These are phyloP conservation scores for Tursiops truncatus DNA, from an alignment of 2,113 vertebrate species.

Conservation along the genomic window DNA sequence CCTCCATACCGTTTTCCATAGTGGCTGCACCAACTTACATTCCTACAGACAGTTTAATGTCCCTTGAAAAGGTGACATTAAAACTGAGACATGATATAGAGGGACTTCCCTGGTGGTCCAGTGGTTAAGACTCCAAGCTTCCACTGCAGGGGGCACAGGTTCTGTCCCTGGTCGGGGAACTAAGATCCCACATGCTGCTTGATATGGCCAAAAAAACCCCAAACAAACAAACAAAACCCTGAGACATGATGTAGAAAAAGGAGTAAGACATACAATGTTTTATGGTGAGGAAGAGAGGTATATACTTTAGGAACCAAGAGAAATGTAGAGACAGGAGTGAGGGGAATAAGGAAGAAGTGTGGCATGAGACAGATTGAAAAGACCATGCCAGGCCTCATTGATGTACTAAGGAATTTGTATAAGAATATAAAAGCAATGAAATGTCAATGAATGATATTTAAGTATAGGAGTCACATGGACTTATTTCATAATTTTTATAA, in stretches of 20 bases:
- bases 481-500: background rate
- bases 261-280: background rate
- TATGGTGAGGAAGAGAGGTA: background rate
- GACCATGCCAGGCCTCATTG: accelerated
- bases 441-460: background rate
- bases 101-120: too few species aligned
- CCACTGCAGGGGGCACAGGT: too few species aligned
- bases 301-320: background rate
- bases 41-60: background rate
- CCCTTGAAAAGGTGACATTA: background rate
- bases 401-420: background rate
- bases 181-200: too few species aligned
- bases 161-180: too few species aligned
- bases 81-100: background rate
- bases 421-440: background rate
- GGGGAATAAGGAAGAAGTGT: background rate
- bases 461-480: background rate
- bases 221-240: too few species aligned
- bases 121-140: too few species aligned
- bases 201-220: too few species aligned
- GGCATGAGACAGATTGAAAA: background rate
- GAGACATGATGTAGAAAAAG: background rate
- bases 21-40: background rate
- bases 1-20: background rate
- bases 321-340: background rate